Evolutionary conservation across 2,888 invertebrate genomes (phyloP).

Genomic region (Agapetus fuscipes): DNA sequence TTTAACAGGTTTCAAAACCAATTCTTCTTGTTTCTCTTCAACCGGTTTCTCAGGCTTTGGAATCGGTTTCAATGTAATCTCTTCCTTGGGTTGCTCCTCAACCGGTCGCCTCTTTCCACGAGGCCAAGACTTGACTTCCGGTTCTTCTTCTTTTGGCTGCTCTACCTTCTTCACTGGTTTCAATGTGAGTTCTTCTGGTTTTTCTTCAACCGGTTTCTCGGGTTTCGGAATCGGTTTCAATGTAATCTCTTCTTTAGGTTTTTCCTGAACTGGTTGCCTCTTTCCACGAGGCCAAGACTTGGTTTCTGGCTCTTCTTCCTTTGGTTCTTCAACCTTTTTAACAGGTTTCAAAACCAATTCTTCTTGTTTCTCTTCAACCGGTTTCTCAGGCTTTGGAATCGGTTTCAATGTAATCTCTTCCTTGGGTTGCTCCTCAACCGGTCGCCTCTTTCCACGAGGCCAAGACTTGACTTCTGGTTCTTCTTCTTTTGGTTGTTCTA

Average conservation of each 20-base stretch:
- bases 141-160: conserved; percentile 11
- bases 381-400: conserved; percentile 10
- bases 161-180: conserved; percentile 24
- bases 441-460: conserved; percentile 28
- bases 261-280: conserved; percentile 26
- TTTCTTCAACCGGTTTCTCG: conserved; percentile 29
- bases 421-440: conserved; percentile 25
- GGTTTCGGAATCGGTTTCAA: too few relatives aligned
- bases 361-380: conserved; percentile 32
- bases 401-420: conserved; percentile 30
- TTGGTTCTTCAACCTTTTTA: conserved; percentile 32
- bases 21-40: conserved; percentile 33
- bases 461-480: conserved; percentile 23
- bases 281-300: conserved; percentile 30
- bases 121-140: conserved; percentile 23
- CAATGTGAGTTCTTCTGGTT: conserved; percentile 28
- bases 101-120: conserved; percentile 19
- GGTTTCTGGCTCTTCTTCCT: conserved; percentile 29
- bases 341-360: conserved; percentile 33
- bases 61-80: conserved; percentile 22
- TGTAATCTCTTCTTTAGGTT: too few relatives aligned
- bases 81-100: conserved; percentile 21
- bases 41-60: conserved; percentile 26
- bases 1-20: conserved; percentile 30
- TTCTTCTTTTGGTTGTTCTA: conserved; percentile 10